Base-by-base conservation (phyloP, 2,888 invertebrate species). In the Drosophila hamatofila region DNA sequence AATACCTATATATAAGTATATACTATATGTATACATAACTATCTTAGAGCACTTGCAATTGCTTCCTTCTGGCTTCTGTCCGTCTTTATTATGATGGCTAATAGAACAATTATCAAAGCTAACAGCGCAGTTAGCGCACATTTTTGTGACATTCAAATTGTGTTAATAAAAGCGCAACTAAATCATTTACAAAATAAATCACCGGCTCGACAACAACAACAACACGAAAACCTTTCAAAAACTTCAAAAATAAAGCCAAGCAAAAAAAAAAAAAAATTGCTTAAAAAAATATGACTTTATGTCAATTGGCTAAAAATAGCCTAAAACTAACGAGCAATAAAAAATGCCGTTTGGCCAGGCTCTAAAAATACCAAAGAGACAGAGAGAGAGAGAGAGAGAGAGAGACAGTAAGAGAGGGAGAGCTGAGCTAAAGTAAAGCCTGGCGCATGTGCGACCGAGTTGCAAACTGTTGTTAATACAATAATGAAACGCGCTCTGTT, bases 401-500 rank as follows among this genome's bases (percentile, higher is more conserved):
- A 7, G 33, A 11, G 37, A 8, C 37, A 46, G 42, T 21, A 55
- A 35, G 46, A 21, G 51, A 9, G 16, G 14, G 41, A 23, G 57
- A 27, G 46, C 14, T 12, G 46, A 12, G 16, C 14, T 44, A 46
- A 11, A 52, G n/a, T 23, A 12, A 25, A n/a, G 68, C 49, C 44
- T 48, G 39, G 54, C 52, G 33, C 33, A 33, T 33, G 33, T 12
- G 35, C 12, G 35, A 14, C 51, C 37, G 42, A 68, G 58, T 39
- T 35, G 58, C 65, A 62, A 81, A 75, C 62, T 52, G 81, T 68
- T 69, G 80, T 75, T 88, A 88, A 80, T 88, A 81, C 76, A 88
- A 89, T 85, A 88, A 87, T 88, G 88, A 77, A 88, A 88, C 72
- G 79, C 77, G 80, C 75, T 76, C 79, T 80, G 82, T 65, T 82